A percentile compares a stretch with the other conserved stretches of the same genome.
phyloP scores from a whole-genome alignment of 1,140 invertebrate genomes.

The Bombus pyrosoma region DNA sequence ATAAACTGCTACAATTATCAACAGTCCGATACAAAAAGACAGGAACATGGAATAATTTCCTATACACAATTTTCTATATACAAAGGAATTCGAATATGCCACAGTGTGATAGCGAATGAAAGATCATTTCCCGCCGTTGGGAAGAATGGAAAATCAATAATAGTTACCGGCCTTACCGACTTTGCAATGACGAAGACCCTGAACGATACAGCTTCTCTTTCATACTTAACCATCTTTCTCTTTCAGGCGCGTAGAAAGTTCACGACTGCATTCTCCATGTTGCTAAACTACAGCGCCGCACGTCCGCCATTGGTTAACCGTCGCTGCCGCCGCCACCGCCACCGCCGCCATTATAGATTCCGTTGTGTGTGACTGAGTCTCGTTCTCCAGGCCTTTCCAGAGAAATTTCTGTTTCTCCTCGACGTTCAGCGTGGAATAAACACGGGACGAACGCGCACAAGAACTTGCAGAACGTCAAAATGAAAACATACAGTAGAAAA shows the following conservation, averaged over 20 bases:
- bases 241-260: neutral
- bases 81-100: constrained; percentile 23
- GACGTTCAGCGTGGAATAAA: neutral
- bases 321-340: constrained; percentile 36
- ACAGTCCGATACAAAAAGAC: no score
- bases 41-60: neutral
- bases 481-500: constrained; percentile 82
- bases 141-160: constrained; percentile 68
- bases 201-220: constrained; percentile 2
- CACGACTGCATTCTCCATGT: neutral
- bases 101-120: constrained; percentile 2
- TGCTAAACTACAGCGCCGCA: constrained; percentile 39
- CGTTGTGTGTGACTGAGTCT: constrained; percentile 81
- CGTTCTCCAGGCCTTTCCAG: constrained; percentile 22
- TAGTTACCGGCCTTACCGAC: constrained; percentile 69
- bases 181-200: constrained; percentile 22
- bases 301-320: constrained; percentile 58
- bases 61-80: no score
- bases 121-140: constrained; percentile 62
- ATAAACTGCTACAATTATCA: neutral
- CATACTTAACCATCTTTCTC: constrained; percentile 6
- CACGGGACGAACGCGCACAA: neutral
- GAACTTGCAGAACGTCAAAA: constrained; percentile 46
- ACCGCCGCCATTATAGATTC: constrained; percentile 81
- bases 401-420: constrained; percentile 40